Evolutionary conservation across 1,140 invertebrate species (phyloP), one percentile per base, ranked within the genome.

Genomic region (Bombus breviceps): DNA sequence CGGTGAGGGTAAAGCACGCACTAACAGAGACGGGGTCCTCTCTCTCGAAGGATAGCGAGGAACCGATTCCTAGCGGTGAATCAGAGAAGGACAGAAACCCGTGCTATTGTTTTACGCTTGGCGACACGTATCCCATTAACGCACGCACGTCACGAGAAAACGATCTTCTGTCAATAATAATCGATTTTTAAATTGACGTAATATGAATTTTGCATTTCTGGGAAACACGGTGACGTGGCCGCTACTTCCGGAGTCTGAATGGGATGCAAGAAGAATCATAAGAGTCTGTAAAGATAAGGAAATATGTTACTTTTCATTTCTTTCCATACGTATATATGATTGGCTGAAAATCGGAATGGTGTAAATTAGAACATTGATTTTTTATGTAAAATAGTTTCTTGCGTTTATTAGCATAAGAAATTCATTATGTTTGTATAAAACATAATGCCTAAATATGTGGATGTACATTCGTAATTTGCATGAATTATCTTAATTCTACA

Each of bases 1-100:
- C 85, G 85, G 86, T 83, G 91, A 90, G 86, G 90, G 93, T 93
- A 78, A 83, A 87, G 69, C 86, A 78, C 83, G 87, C 85, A 94
- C 93, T 93, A 90, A 93, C 89, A 85, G 68, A 72, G 75, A 77
- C 83, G 75, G 34, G 81, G 47, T 83, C 69, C 59, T 81, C 75
- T 87, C 83, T 83, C 83, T 83, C 73, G 68, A 85, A 90, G 86
- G 73, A 90, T 59, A 81, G 77, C 68, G 47, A 90, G 88, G 86
- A 88, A 77, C 75, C 43, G 68, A 83, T 83, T 87, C 69, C 75
- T 72, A 73, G 80, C 77, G 39, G 43, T 77, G 62, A 89, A 75
- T 68, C 78, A 59, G 32, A 87, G 37, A 32, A 85, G 87, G 87
- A 91, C 73, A 47, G 86, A n/a, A 25, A 34, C 66, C 32, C 28